phyloP scores from a whole-genome alignment of 2,113 vertebrate species.

The Paratilapia polleni region DNA sequence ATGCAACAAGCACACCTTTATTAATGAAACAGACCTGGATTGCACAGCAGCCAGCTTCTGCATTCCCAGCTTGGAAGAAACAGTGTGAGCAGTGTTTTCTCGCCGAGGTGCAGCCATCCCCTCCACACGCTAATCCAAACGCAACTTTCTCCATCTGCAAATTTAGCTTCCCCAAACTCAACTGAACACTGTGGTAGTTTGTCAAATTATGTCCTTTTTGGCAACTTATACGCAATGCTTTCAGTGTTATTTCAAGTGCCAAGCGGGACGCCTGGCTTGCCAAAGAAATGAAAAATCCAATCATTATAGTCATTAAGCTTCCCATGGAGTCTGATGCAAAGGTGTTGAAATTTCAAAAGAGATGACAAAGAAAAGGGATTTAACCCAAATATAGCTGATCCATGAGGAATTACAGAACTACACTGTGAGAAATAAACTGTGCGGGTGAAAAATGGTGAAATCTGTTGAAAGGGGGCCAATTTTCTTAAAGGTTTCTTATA shows the following conservation, averaged over 20 bases:
- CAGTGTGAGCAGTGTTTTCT: constrained; percentile 61
- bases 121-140: constrained; percentile 42
- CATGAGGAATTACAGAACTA: constrained; percentile 33
- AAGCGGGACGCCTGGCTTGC: constrained; percentile 14
- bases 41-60: constrained; percentile 34
- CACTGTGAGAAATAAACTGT: background rate
- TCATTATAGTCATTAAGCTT: constrained; percentile 39
- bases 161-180: constrained; percentile 7
- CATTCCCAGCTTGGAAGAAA: constrained; percentile 27
- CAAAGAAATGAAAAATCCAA: constrained; percentile 43
- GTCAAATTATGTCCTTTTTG: constrained; percentile 34
- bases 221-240: constrained; percentile 28
- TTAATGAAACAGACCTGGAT: constrained; percentile 40
- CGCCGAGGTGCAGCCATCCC: constrained; percentile 15
- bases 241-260: constrained; percentile 24
- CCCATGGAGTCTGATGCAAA: constrained; percentile 18
- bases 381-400: constrained; percentile 40
- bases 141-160: constrained; percentile 47
- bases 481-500: background rate
- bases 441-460: constrained; percentile 8
- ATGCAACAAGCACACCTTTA: constrained; percentile 53
- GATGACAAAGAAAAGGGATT: constrained; percentile 44
- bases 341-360: constrained; percentile 39
- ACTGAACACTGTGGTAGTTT: constrained; percentile 26
- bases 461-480: background rate